These are phyloP conservation scores for Microcebus tavaratra DNA, from an alignment of 2,113 vertebrate species.

Conservation along the genomic window DNA sequence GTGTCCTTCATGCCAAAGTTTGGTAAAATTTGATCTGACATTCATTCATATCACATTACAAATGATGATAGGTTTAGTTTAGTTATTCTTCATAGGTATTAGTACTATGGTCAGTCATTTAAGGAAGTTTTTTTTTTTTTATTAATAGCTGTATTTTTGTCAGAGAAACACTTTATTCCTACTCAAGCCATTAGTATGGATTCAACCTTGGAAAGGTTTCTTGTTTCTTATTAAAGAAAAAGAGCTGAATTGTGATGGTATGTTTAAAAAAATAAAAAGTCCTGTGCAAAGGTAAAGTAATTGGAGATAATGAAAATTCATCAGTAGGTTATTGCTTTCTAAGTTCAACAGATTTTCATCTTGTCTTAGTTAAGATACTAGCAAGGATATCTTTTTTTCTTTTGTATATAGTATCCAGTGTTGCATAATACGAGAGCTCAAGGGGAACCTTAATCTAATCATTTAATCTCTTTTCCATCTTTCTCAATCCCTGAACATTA, in stretches of 20 bases:
- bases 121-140: background rate
- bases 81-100: background rate
- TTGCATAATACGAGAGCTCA: background rate
- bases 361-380: background rate
- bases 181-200: background rate
- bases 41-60: background rate
- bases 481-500: background rate
- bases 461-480: background rate
- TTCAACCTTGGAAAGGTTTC: background rate
- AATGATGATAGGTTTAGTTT: background rate
- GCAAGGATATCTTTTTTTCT: background rate
- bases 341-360: background rate
- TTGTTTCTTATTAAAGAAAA: background rate
- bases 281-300: background rate
- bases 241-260: background rate
- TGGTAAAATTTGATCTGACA: background rate
- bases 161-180: background rate
- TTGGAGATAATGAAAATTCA: background rate
- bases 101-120: background rate
- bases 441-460: background rate
- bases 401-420: background rate
- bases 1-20: background rate
- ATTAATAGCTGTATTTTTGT: background rate
- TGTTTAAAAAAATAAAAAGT: constrained; percentile 33
- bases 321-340: constrained; percentile 10